Evolutionary conservation across 1,140 invertebrate genomes (phyloP).

Genomic region (Pseudomyrmex gracilis): DNA sequence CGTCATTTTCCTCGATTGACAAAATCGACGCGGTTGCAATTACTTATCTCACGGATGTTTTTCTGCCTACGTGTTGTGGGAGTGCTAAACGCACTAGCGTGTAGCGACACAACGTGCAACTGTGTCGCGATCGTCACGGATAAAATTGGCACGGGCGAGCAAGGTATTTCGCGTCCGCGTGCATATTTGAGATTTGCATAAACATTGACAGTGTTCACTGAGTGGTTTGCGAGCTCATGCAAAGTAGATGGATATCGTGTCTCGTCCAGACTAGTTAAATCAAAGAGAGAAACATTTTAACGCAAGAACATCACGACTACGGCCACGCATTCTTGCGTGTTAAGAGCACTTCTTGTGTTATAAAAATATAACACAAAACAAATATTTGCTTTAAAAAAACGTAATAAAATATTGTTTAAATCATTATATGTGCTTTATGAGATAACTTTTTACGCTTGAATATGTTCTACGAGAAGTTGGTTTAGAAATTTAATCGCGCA

Average conservation of each 20-base stretch:
- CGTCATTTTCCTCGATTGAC: neutral
- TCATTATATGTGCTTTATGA: neutral
- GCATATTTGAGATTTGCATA: constrained; percentile 60
- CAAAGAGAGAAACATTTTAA: constrained; percentile 34
- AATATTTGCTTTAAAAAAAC: neutral
- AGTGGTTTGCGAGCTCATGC: constrained; percentile 59
- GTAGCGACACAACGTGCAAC: constrained; percentile 26
- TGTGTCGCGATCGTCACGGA: constrained; percentile 30
- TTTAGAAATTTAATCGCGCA: neutral
- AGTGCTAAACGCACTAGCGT: neutral
- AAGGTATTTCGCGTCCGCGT: constrained; percentile 38
- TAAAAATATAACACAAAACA: neutral
- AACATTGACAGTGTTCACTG: constrained; percentile 61
- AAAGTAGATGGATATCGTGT: constrained; percentile 55
- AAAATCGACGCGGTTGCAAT: constrained; percentile 13
- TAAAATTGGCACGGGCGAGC: constrained; percentile 49
- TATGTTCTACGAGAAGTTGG: neutral
- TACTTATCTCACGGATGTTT: constrained; percentile 1
- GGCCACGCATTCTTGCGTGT: constrained; percentile 2
- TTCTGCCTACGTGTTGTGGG: constrained; percentile 9
- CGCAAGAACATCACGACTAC: constrained; percentile 37
- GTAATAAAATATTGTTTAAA: neutral
- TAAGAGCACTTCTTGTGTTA: neutral
- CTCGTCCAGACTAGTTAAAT: constrained; percentile 52
- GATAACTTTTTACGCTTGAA: neutral